Conservation (phyloP, 2,113 vertebrate species). For the Chloroceryle aenea region DNA sequence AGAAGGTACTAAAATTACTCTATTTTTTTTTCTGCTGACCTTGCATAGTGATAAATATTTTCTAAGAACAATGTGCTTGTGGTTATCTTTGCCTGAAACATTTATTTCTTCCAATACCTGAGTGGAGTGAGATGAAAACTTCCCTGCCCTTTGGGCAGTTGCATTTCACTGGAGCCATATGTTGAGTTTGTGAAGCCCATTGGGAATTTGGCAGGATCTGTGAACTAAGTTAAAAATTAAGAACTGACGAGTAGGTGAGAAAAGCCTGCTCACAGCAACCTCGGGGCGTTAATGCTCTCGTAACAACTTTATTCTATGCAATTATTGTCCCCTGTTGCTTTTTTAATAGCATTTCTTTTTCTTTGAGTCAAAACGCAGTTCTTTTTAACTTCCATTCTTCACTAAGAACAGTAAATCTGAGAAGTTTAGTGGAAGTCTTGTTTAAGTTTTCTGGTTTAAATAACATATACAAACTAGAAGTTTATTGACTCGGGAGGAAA, state of each 20-base stretch:
- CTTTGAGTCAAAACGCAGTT: background rate
- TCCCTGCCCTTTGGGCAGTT: background rate
- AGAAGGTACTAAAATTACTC: background rate
- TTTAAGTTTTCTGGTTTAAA: background rate
- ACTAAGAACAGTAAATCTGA: background rate
- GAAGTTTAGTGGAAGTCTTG: background rate
- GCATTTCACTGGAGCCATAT: background rate
- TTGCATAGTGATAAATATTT: background rate
- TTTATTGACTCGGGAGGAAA: background rate
- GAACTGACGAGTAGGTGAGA: background rate
- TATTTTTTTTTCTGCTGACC: background rate
- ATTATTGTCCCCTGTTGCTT: slow-evolving; percentile 26
- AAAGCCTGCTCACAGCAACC: slow-evolving; percentile 4
- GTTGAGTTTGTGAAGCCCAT: background rate
- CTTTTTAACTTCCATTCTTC: background rate
- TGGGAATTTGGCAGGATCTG: background rate
- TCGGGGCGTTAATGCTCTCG: background rate
- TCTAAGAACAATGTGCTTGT: background rate
- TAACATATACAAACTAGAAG: background rate
- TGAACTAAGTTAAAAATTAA: slow-evolving; percentile 5
- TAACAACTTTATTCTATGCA: background rate
- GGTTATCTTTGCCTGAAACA: background rate
- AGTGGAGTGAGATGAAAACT: background rate
- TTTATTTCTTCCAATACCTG: background rate
- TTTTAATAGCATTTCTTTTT: slow-evolving; percentile 25